Percentiles rank a stretch among this genome's conserved stretches.
phyloP scores from a whole-genome alignment of 2,888 invertebrate genomes.

The Cecidostiba fungosa region DNA sequence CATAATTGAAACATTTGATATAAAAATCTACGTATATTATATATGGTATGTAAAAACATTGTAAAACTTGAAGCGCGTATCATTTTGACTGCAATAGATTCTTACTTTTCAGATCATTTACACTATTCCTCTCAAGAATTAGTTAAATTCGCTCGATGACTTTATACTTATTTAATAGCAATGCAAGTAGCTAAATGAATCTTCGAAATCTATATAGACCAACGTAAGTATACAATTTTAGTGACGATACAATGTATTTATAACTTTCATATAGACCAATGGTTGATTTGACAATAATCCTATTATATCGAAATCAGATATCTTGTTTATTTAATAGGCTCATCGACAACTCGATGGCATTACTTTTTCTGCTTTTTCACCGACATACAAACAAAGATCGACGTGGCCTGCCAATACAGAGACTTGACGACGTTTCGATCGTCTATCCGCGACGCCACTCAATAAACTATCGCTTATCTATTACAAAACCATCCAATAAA shows the following conservation, averaged over 20 bases:
- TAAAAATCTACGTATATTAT: conserved; percentile 30
- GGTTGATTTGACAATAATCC: conserved; percentile 2
- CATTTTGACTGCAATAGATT: background rate
- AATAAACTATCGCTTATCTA: background rate
- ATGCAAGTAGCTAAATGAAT: no score
- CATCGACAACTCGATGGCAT: background rate
- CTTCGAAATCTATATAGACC: background rate
- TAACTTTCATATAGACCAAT: conserved; percentile 1
- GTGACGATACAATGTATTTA: background rate
- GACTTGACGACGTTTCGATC: background rate
- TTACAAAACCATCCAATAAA: background rate
- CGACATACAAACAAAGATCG: background rate
- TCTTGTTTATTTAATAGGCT: background rate
- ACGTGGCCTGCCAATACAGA: background rate
- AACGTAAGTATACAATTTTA: background rate
- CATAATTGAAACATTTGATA: conserved; percentile 33
- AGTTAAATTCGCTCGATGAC: background rate
- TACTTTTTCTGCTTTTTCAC: no score
- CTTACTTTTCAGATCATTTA: background rate
- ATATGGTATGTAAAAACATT: conserved; percentile 34
- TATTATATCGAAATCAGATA: background rate
- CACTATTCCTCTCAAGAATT: background rate
- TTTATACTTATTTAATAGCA: background rate
- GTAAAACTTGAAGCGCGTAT: background rate
- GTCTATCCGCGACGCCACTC: background rate